Percentiles rank a stretch among this genome's conserved stretches.
phyloP scores from a whole-genome alignment of 2,888 invertebrate genomes.

The Sesia apiformis region DNA sequence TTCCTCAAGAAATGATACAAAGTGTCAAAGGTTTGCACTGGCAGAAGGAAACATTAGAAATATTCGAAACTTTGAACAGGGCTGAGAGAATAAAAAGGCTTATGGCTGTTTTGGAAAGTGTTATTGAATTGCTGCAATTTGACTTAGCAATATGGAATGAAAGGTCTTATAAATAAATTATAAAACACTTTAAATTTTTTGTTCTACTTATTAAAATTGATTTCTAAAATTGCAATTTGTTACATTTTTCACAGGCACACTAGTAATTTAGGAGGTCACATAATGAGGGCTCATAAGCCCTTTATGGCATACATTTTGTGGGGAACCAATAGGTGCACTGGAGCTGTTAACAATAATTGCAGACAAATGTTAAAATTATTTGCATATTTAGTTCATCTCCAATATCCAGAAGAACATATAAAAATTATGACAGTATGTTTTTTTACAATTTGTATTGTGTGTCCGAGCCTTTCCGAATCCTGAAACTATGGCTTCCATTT shows the following conservation, averaged over 20 bases:
- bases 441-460: not conserved
- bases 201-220: not conserved
- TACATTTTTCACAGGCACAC: constrained; percentile 34
- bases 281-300: constrained; percentile 50
- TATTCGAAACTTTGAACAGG: constrained; percentile 47
- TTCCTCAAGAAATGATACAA: constrained; percentile 45
- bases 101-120: constrained; percentile 59
- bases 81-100: constrained; percentile 63
- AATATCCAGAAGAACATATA: constrained; percentile 48
- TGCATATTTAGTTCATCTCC: constrained; percentile 41
- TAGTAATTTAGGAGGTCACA: constrained; percentile 36
- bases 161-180: constrained; percentile 32
- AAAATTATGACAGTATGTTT: constrained; percentile 45
- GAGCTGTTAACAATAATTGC: constrained; percentile 41
- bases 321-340: constrained; percentile 46
- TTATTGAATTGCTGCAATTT: constrained; percentile 69
- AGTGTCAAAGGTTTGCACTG: constrained; percentile 49
- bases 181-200: not conserved
- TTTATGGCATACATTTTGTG: constrained; percentile 49
- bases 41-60: constrained; percentile 57
- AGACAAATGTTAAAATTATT: constrained; percentile 49
- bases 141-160: constrained; percentile 74
- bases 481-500: too few relatives aligned
- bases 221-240: not conserved
- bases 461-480: not conserved